These are phyloP conservation scores for Sarcophaga bullata DNA, from an alignment of 1,140 invertebrate species.

Conservation along the genomic window DNA sequence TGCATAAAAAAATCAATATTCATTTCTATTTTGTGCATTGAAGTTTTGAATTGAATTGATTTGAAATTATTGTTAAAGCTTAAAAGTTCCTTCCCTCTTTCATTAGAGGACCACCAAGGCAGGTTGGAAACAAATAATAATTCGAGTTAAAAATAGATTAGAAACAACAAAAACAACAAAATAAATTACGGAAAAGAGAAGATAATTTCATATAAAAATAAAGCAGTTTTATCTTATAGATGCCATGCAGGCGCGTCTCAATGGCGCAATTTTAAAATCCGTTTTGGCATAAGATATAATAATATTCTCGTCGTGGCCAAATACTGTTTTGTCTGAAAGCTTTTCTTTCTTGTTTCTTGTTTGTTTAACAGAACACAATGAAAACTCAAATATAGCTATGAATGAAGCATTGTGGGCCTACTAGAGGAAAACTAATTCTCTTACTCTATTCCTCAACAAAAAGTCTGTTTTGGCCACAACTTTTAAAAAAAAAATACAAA, in stretches of 20 bases:
- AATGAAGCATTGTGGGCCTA: not conserved
- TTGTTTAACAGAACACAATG: not conserved
- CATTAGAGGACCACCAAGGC: no score
- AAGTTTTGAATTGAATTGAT: not conserved
- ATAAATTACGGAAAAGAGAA: no score
- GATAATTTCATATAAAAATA: not conserved
- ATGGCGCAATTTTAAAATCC: constrained; percentile 45
- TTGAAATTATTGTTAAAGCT: not conserved
- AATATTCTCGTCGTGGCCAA: constrained; percentile 16
- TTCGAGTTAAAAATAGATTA: not conserved
- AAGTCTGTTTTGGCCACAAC: not conserved
- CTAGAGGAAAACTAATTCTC: not conserved
- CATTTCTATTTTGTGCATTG: not conserved
- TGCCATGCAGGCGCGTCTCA: constrained; percentile 59
- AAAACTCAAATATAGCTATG: not conserved
- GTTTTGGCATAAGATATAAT: constrained; percentile 18
- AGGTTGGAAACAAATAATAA: no score
- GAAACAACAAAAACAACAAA: not conserved
- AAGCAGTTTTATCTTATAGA: constrained; percentile 42
- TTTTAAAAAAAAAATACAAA: not conserved
- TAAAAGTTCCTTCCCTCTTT: no score
- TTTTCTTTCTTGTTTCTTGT: not conserved
- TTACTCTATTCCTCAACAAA: not conserved
- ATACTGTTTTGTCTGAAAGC: no score
- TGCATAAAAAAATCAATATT: constrained; percentile 28